A percentile compares a stretch with the other conserved stretches of the same genome.
phyloP scores from a whole-genome alignment of 2,113 vertebrate species.

The Bungarus multicinctus region DNA sequence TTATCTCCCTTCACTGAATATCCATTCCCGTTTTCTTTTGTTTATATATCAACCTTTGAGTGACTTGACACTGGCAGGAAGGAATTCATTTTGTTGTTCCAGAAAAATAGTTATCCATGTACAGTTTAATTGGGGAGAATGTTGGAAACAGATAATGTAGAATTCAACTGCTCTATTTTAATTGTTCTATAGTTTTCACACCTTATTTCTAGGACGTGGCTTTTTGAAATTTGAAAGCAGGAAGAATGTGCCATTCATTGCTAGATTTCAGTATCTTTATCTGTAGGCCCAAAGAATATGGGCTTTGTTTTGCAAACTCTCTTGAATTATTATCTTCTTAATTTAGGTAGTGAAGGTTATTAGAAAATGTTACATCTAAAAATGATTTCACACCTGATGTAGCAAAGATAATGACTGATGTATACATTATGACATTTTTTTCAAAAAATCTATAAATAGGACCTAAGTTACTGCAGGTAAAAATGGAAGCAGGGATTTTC shows the following conservation, averaged over 20 bases:
- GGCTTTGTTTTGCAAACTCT: neutral
- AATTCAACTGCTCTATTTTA: neutral
- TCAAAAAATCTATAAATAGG: neutral
- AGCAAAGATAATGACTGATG: neutral
- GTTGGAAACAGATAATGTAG: neutral
- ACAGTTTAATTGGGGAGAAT: neutral
- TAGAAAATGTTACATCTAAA: neutral
- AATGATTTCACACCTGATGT: neutral
- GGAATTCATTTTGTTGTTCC: neutral
- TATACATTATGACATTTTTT: no score
- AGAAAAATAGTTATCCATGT: neutral
- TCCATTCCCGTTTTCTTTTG: neutral
- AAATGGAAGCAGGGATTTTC: neutral
- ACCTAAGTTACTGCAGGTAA: neutral
- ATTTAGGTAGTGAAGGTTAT: neutral
- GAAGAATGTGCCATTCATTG: neutral
- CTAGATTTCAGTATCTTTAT: neutral
- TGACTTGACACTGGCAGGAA: neutral
- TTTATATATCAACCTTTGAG: neutral
- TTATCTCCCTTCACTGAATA: neutral
- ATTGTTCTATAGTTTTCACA: neutral
- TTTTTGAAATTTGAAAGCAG: neutral
- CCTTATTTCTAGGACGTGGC: neutral
- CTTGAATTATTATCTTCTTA: neutral
- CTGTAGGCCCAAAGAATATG: neutral